Conservation (phyloP, 1,140 invertebrate genomes). For the Harlomillsia oculata region DNA sequence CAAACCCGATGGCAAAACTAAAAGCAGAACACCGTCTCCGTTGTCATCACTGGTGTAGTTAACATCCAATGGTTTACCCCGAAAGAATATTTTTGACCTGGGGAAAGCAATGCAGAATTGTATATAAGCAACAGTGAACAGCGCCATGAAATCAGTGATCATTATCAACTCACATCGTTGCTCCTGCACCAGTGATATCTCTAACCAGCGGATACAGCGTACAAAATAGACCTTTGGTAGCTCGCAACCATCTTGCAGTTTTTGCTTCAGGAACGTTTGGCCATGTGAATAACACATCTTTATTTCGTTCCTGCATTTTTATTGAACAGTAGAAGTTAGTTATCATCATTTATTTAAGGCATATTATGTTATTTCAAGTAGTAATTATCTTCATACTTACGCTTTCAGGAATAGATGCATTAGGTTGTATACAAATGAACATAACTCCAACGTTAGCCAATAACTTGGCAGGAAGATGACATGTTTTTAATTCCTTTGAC, state of each 20-base stretch:
- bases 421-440: too few species aligned
- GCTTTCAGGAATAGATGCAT: too few species aligned
- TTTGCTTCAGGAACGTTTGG: constrained; percentile 15
- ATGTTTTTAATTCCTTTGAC: too few species aligned
- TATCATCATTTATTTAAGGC: too few species aligned
- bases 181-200: constrained; percentile 27
- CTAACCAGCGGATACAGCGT: constrained; percentile 22
- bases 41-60: constrained; percentile 20
- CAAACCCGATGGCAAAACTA: constrained; percentile 4
- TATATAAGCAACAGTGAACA: neutral
- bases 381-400: too few species aligned
- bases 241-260: constrained; percentile 13
- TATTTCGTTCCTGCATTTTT: constrained; percentile 13
- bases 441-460: too few species aligned
- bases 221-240: constrained; percentile 29
- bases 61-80: constrained; percentile 18
- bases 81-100: constrained; percentile 18
- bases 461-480: too few species aligned
- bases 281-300: constrained; percentile 29
- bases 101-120: neutral
- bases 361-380: too few species aligned
- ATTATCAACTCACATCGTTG: constrained; percentile 8
- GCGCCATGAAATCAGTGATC: neutral
- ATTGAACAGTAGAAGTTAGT: too few species aligned
- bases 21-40: constrained; percentile 18